These are phyloP conservation scores for Abscondita cerata DNA, from an alignment of 2,888 invertebrate genomes.

Conservation along the genomic window DNA sequence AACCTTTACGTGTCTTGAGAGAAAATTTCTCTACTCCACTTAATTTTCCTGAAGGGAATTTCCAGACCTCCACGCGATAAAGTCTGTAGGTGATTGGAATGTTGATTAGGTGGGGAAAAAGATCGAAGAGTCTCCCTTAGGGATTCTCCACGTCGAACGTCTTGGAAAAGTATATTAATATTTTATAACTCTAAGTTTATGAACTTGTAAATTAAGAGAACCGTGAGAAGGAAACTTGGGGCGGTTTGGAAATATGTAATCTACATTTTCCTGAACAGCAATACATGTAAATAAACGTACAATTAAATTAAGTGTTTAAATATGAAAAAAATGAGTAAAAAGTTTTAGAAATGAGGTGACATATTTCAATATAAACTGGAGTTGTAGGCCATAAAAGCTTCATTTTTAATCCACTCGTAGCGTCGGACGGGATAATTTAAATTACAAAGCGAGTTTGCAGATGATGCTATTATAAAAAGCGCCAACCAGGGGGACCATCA, in stretches of 20 bases:
- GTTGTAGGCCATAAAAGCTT: slow-evolving; percentile 45
- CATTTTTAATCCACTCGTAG: slow-evolving; percentile 37
- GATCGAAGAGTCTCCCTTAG: slow-evolving; percentile 46
- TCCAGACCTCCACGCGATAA: slow-evolving; percentile 54
- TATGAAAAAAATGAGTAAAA: too few relatives aligned
- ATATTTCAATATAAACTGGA: slow-evolving; percentile 32
- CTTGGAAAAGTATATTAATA: slow-evolving; percentile 44
- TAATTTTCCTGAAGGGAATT: slow-evolving; percentile 59
- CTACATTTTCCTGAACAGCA: background rate
- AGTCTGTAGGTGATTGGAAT: slow-evolving; percentile 59
- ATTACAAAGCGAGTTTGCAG: slow-evolving; percentile 50
- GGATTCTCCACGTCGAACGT: slow-evolving; percentile 19
- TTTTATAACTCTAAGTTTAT: slow-evolving; percentile 45
- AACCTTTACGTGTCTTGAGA: slow-evolving; percentile 49
- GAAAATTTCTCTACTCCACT: slow-evolving; percentile 56
- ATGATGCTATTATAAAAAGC: slow-evolving; percentile 54
- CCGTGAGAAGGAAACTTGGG: slow-evolving; percentile 8
- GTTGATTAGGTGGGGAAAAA: slow-evolving; percentile 56
- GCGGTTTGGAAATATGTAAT: background rate
- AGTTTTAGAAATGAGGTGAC: slow-evolving; percentile 15
- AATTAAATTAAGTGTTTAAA: background rate
- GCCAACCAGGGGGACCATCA: slow-evolving; percentile 49
- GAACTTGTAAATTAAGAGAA: slow-evolving; percentile 33
- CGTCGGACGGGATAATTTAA: slow-evolving; percentile 48
- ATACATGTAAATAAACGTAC: background rate